Conservation (phyloP, 2,888 invertebrate species). For the Neocrepidodera transversa region DNA sequence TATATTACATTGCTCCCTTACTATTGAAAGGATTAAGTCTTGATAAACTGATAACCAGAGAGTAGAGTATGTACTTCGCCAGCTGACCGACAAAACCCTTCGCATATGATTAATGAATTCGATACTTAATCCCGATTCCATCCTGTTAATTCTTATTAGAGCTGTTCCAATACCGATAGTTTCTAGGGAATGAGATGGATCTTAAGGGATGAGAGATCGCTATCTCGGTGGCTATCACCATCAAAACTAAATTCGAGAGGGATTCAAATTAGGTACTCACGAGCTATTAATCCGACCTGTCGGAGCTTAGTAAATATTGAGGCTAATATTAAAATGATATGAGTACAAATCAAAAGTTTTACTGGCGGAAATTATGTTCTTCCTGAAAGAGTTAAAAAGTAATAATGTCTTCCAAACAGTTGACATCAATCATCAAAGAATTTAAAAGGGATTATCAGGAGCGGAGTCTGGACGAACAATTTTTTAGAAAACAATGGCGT, state of each 20-base stretch:
- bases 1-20: neutral
- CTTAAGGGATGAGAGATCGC: slow-evolving; percentile 18
- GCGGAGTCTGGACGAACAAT: slow-evolving; percentile 2
- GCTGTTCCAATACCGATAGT: slow-evolving; percentile 44
- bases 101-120: slow-evolving; percentile 58
- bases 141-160: slow-evolving; percentile 58
- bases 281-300: slow-evolving; percentile 25
- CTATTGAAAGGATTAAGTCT: slow-evolving; percentile 51
- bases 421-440: slow-evolving; percentile 7
- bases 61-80: slow-evolving; percentile 5
- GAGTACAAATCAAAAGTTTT: too few relatives aligned
- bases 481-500: slow-evolving; percentile 26
- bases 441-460: slow-evolving; percentile 6
- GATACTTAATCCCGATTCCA: slow-evolving; percentile 54
- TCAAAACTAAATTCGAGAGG: slow-evolving; percentile 11
- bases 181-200: slow-evolving; percentile 32
- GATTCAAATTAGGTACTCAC: slow-evolving; percentile 21
- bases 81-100: slow-evolving; percentile 8
- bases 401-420: neutral
- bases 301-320: slow-evolving; percentile 1
- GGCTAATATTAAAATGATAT: too few relatives aligned
- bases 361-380: neutral
- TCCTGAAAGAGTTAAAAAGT: slow-evolving; percentile 1
- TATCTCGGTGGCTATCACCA: slow-evolving; percentile 11
- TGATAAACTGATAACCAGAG: slow-evolving; percentile 52